These are phyloP conservation scores for Sarotherodon lohbergeri DNA, from an alignment of 2,113 vertebrate species.

Conservation along the genomic window DNA sequence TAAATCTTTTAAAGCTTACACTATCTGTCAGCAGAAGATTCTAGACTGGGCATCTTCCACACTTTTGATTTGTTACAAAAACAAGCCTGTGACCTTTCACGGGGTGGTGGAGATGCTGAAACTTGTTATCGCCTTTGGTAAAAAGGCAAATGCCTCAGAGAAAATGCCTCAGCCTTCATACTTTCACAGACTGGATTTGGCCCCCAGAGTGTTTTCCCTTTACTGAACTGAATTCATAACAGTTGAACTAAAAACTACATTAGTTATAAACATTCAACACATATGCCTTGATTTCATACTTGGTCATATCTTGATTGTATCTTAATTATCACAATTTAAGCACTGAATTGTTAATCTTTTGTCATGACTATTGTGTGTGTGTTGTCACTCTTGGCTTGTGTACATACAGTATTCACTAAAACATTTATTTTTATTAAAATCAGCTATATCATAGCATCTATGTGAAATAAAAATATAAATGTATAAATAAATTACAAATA, in stretches of 20 bases:
- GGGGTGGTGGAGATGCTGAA: not conserved
- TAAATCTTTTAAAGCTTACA: not conserved
- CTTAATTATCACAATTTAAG: not conserved
- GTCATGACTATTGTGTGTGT: not conserved
- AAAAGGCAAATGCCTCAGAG: not conserved
- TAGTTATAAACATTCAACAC: not conserved
- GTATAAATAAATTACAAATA: not conserved
- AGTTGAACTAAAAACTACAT: not conserved
- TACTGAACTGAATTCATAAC: not conserved
- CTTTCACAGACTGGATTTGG: not conserved
- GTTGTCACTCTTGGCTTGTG: not conserved
- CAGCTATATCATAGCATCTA: not conserved
- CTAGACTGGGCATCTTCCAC: not conserved
- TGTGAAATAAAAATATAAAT: not conserved
- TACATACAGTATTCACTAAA: not conserved
- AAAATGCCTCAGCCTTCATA: not conserved
- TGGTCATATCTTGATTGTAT: not conserved
- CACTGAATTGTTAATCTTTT: not conserved
- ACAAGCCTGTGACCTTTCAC: not conserved
- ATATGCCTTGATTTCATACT: not conserved
- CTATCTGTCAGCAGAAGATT: not conserved
- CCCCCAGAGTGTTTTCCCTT: not conserved
- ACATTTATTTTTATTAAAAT: not conserved
- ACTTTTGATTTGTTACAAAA: not conserved
- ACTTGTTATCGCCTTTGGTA: not conserved